Base-by-base conservation (phyloP, 1,140 invertebrate species). In the Bathynomus jamesi region DNA sequence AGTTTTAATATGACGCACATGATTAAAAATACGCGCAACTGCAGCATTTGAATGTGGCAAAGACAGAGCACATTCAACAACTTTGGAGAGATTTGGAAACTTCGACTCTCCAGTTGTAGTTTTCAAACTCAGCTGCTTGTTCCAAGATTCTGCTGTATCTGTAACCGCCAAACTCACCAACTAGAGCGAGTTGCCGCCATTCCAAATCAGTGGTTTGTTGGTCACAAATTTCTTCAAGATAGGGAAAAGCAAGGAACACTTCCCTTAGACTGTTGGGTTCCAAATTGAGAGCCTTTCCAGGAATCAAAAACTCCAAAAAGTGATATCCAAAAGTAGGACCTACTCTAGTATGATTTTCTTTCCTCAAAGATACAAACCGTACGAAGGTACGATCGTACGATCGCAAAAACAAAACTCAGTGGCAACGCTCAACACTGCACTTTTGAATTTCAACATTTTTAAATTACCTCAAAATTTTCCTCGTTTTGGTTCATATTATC, bases 201-300 rank as follows among this genome's bases (percentile, higher is more conserved):
- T 67, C 30, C 10, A 67, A 24, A 67, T 67, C 66, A 21, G 66
- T 27, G 27, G 21, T 67, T 13, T 46, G 31, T n/a, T 2, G n/a
- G 17, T 61, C 31, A 46, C 28, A 46, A 25, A 67, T 46, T 17
- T 61, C 17, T 17, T 5, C 7, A 24, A 67, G 27, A 2, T 67
- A 46, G 17, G 66, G 66, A 67, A 40, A 67, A 67, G 66, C 66
- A 65, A n/a, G n/a, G n/a, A n/a, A n/a, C n/a, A n/a, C n/a, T n/a
- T n/a, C n/a, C n/a, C n/a, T n/a, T n/a, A n/a, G 64, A 28, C 27
- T 65, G 8, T 28, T 3, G 7, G 64, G 64, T 3, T 65, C 32
- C 0, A 28, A 11, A 28, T 28, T 65, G 13, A 24, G 64, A 25
- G 64, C 64, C 28, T 65, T 3, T 11, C 32, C 28, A 30, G 64